A percentile compares a stretch with the other conserved stretches of the same genome.
phyloP scores from a whole-genome alignment of 2,113 vertebrate species.

The Pogonocichla stellata region DNA sequence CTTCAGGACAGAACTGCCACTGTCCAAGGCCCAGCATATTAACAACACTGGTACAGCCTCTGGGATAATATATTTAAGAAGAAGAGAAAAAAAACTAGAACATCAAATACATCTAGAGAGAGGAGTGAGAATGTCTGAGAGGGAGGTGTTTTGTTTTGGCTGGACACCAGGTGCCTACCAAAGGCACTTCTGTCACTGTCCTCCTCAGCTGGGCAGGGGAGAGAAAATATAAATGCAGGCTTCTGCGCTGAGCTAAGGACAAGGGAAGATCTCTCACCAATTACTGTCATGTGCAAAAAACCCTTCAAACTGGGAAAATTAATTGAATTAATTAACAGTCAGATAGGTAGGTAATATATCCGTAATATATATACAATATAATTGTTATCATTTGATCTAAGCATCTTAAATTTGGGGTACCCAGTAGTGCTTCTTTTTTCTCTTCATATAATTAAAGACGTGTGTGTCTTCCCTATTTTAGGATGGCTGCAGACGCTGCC shows the following conservation, averaged over 20 bases:
- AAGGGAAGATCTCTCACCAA: not conserved
- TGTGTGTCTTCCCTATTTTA: not conserved
- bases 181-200: not conserved
- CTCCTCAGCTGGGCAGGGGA: not conserved
- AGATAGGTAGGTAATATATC: not conserved
- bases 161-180: not conserved
- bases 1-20: not conserved
- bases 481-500: not conserved
- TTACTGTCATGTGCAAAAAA: not conserved
- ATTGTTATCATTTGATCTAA: rapidly evolving
- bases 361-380: not conserved
- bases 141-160: not conserved
- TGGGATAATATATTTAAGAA: not conserved
- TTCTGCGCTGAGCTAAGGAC: not conserved
- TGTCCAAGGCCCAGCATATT: not conserved
- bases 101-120: not conserved
- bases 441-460: not conserved
- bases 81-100: rapidly evolving
- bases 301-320: not conserved
- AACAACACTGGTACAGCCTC: not conserved
- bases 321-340: not conserved
- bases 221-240: not conserved
- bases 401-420: not conserved
- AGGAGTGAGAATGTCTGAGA: not conserved
- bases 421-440: not conserved